These are phyloP conservation scores for Polylopha cassiicola DNA, from an alignment of 2,888 invertebrate genomes.

Conservation along the genomic window DNA sequence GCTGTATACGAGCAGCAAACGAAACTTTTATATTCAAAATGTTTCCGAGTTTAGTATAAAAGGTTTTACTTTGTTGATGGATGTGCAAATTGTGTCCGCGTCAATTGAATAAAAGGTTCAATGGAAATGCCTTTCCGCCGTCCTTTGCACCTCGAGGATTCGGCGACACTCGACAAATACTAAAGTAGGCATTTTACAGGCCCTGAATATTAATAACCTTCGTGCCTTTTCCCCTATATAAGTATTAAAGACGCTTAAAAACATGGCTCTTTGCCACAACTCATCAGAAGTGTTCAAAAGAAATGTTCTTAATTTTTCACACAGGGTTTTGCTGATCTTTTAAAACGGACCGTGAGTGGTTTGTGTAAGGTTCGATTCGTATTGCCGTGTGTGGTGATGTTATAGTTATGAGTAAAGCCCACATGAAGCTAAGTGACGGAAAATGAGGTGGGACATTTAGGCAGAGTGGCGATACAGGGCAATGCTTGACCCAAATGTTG, in stretches of 20 bases:
- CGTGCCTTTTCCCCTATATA: slow-evolving; percentile 51
- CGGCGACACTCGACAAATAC: slow-evolving; percentile 51
- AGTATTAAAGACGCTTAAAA: slow-evolving; percentile 54
- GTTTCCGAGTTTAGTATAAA: slow-evolving; percentile 13
- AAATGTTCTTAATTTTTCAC: slow-evolving; percentile 26
- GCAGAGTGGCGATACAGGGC: slow-evolving; percentile 49
- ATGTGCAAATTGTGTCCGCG: slow-evolving; percentile 33
- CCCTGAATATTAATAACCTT: slow-evolving; percentile 59
- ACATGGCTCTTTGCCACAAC: slow-evolving; percentile 48
- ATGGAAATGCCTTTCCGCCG: slow-evolving; percentile 42
- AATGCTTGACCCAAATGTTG: slow-evolving; percentile 60
- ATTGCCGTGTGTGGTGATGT: slow-evolving; percentile 26
- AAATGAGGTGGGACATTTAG: slow-evolving; percentile 65
- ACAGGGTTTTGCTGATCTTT: slow-evolving; percentile 3
- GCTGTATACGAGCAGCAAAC: neutral
- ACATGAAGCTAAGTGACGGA: slow-evolving; percentile 52
- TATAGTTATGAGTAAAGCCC: slow-evolving; percentile 31
- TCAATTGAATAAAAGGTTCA: slow-evolving; percentile 59
- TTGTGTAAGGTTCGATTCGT: slow-evolving; percentile 31
- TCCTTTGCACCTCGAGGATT: slow-evolving; percentile 42
- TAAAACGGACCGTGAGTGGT: slow-evolving; percentile 24
- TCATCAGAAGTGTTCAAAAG: slow-evolving; percentile 55
- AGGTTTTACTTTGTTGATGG: slow-evolving; percentile 23
- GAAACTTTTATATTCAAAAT: slow-evolving; percentile 21
- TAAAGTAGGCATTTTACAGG: slow-evolving; percentile 49